Base-by-base conservation (phyloP, 2,113 vertebrate species). In the Cinclus mexicanus region DNA sequence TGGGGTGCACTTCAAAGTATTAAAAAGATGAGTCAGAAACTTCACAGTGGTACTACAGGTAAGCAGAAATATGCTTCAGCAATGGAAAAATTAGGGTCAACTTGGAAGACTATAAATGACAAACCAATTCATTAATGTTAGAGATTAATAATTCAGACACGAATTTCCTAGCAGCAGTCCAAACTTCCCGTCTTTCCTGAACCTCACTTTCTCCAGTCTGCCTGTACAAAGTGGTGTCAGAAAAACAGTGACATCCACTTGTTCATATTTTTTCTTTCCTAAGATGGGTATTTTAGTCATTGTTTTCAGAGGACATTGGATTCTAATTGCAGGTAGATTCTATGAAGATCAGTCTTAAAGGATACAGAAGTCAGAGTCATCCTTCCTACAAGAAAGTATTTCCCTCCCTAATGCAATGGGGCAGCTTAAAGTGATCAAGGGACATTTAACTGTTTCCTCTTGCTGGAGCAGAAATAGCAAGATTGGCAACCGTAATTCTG, bases 391-490 rank as follows among this genome's bases (percentile, higher is more conserved):
- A 37, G 35, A 23, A 53, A 71, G 39, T 39, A 35, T 47, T 47
- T 41, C 10, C 19, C 15, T 65, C 7, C 13, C 11, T 10, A 26
- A 6, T 1, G 2, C 0, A 1, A 41, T 31, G 14, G 28, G 41
- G 13, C 26, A 79, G 26, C 9, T 55, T 70, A 25, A 75, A 52
- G 7, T 21, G 11, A 47, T 33, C 33, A 75, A 47, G 18, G 7
- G 16, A 33, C 16, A 25, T 24, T 61, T 46, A 15, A 25, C 3
- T 42, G 11, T 18, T 53, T 37, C 67, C 12, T 37, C 26, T 60
- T 29, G 11, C 64, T 49, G 61, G 11, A 65, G 25, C 6, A 77
- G 41, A 83, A 76, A 50, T 5, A 7, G 9, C 14, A 80, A 68
- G 37, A 61, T 28, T 57, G 14, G 53, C 8, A 85, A 61, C 4